Evolutionary conservation across 2,888 invertebrate species (phyloP).

Genomic region (Noctua pronuba): DNA sequence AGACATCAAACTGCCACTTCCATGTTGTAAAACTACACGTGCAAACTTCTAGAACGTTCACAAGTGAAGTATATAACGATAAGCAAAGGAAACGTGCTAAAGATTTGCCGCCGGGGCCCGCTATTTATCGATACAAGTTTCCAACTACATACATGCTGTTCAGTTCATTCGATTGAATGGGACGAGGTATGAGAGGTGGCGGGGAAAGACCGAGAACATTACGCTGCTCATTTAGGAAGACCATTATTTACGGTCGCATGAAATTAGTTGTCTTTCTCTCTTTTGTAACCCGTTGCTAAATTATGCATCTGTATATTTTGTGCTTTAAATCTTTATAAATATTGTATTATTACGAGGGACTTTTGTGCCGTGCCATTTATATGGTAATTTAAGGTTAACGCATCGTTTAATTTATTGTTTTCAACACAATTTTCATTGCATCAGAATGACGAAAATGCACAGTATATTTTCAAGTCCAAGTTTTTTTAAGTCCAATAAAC

Average conservation of each 20-base stretch:
- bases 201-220: not conserved
- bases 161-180: slow-evolving; percentile 61
- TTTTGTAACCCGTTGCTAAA: not conserved
- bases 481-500: not conserved
- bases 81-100: slow-evolving; percentile 47
- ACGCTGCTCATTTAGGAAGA: not conserved
- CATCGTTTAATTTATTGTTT: not conserved
- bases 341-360: not conserved
- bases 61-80: slow-evolving; percentile 46
- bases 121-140: slow-evolving; percentile 76
- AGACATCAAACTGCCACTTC: slow-evolving; percentile 9
- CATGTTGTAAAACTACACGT: slow-evolving; percentile 17
- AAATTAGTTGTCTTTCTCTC: not conserved
- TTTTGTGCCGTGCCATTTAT: not conserved
- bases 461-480: not conserved
- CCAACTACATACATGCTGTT: slow-evolving; percentile 70
- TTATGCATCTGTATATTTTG: not conserved
- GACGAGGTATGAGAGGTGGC: slow-evolving; percentile 31
- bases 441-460: not conserved
- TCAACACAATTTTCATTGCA: not conserved
- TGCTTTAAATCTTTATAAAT: not conserved
- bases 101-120: slow-evolving; percentile 53
- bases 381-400: not conserved
- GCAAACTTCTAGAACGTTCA: slow-evolving; percentile 35
- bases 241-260: not conserved